A percentile compares a stretch with the other conserved stretches of the same genome.
Evolutionary conservation across 2,113 vertebrate species (phyloP).

Genomic region (Ahaetulla prasina): DNA sequence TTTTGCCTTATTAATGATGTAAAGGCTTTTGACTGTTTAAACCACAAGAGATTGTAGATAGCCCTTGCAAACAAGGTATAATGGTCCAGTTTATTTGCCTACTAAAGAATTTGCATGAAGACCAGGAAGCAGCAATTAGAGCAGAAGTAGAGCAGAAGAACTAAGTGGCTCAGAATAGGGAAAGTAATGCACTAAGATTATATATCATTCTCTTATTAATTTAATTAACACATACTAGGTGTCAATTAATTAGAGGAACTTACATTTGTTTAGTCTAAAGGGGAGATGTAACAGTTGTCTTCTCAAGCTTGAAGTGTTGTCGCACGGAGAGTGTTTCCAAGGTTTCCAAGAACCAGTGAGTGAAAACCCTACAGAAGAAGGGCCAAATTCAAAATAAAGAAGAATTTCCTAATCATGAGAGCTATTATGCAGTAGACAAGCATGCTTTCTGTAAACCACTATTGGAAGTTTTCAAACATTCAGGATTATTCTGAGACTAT

Average conservation of each 20-base stretch:
- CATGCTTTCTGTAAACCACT: not conserved
- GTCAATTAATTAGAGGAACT: not conserved
- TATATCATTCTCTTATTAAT: not conserved
- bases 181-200: not conserved
- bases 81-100: not conserved
- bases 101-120: not conserved
- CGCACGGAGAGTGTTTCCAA: not conserved
- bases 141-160: not conserved
- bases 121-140: not conserved
- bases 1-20: not conserved
- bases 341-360: not conserved
- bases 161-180: not conserved
- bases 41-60: not conserved
- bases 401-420: not conserved
- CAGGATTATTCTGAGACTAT: not conserved
- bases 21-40: not conserved
- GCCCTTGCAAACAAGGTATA: not conserved
- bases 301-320: not conserved
- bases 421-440: not conserved
- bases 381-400: not conserved
- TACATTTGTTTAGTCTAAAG: not conserved
- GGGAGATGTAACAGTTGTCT: not conserved
- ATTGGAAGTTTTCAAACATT: not conserved
- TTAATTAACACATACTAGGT: not conserved
- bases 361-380: not conserved